A percentile compares a stretch with the other conserved stretches of the same genome.
These are phyloP conservation scores for Plemyria rubiginata DNA, from an alignment of 2,888 invertebrate genomes.

Conservation along the genomic window DNA sequence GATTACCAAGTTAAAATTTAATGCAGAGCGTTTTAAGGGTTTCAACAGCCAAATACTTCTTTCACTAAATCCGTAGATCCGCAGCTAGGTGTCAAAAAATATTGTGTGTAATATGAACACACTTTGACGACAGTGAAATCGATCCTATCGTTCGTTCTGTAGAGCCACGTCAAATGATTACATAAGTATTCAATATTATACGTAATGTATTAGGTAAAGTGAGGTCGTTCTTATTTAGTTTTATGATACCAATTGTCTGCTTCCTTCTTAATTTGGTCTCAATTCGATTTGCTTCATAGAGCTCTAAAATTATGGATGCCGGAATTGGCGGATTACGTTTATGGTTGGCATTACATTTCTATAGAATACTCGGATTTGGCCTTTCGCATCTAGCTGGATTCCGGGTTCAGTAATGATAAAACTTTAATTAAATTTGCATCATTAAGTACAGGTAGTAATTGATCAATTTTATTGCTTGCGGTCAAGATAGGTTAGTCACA, in stretches of 20 bases:
- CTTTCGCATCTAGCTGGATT: constrained; percentile 28
- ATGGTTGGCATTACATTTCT: constrained; percentile 31
- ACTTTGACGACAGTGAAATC: constrained; percentile 3
- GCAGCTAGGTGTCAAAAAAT: too few species aligned
- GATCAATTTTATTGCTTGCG: constrained; percentile 38
- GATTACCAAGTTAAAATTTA: background rate
- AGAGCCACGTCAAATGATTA: constrained; percentile 12
- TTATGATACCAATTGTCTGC: constrained; percentile 25
- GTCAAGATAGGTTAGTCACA: constrained; percentile 18
- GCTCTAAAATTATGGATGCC: constrained; percentile 17
- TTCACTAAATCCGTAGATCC: background rate
- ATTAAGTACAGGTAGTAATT: constrained; percentile 38
- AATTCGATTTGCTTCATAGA: constrained; percentile 27
- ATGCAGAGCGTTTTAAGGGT: background rate
- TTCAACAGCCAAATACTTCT: background rate
- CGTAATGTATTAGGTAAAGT: constrained; percentile 17
- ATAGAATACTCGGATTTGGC: constrained; percentile 33
- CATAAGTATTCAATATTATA: constrained; percentile 3
- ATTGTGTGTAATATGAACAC: background rate
- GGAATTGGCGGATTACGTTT: constrained; percentile 27
- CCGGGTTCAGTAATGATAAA: constrained; percentile 39
- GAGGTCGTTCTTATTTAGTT: constrained; percentile 23
- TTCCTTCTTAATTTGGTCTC: constrained; percentile 28
- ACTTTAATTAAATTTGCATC: constrained; percentile 34
- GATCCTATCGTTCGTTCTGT: constrained; percentile 9